Conservation (phyloP, 2,113 vertebrate species). For the Osmerus eperlanus region DNA sequence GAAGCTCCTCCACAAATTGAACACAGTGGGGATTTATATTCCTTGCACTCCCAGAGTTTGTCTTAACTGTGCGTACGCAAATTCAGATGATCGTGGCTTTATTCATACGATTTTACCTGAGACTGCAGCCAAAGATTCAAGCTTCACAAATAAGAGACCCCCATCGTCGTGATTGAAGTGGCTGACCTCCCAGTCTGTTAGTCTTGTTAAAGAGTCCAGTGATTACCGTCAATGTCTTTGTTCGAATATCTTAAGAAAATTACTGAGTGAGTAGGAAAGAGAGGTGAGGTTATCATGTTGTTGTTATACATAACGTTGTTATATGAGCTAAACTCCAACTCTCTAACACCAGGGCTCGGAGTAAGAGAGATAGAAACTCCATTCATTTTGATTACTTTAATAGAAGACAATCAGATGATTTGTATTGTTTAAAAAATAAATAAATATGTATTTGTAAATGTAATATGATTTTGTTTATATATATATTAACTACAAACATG, state of each 20-base stretch:
- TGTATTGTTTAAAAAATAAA: no score
- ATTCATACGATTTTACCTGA: neutral
- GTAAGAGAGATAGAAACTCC: no score
- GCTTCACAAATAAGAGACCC: no score
- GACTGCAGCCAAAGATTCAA: neutral
- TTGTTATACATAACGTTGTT: no score
- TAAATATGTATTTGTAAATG: no score
- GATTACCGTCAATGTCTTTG: neutral
- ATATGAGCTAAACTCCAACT: no score
- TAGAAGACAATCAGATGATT: no score
- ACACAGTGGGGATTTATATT: conserved; percentile 35
- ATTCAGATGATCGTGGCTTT: neutral
- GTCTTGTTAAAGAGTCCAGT: neutral
- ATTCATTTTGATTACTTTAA: no score
- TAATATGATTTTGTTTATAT: no score
- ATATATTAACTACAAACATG: no score
- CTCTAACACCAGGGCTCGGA: no score
- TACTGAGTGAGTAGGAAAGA: neutral
- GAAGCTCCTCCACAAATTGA: conserved; percentile 23
- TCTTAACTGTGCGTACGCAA: conserved; percentile 19
- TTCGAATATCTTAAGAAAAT: neutral
- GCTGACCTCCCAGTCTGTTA: neutral
- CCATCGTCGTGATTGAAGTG: neutral
- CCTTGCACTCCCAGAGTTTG: conserved; percentile 14
- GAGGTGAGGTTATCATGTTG: no score